These are phyloP conservation scores for Chromis chromis DNA, from an alignment of 2,797 vertebrate species.

Conservation along the genomic window DNA sequence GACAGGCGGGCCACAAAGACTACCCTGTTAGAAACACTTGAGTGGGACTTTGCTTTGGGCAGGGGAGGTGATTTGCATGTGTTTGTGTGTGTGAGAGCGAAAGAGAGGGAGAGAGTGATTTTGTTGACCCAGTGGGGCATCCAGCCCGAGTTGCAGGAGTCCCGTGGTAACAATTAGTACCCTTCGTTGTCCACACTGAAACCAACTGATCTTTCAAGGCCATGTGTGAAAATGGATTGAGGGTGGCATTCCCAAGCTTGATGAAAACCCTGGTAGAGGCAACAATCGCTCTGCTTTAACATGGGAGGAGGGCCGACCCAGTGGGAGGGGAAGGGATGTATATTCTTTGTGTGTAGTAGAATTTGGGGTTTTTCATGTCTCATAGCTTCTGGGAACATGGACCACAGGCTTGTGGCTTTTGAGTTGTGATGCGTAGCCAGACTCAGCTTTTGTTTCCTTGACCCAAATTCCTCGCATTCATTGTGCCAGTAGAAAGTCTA, in stretches of 20 bases:
- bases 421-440: conserved; percentile 52
- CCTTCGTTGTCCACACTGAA: conserved; percentile 41
- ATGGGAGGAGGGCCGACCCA: conserved; percentile 38
- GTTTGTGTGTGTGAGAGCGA: conserved; percentile 27
- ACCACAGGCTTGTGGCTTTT: conserved; percentile 72
- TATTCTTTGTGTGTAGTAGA: conserved; percentile 38
- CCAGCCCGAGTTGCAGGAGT: conserved; percentile 37
- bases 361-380: conserved; percentile 52
- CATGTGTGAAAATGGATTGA: conserved; percentile 54
- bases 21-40: conserved; percentile 59
- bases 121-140: conserved; percentile 43
- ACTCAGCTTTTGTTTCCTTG: conserved; percentile 80
- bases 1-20: conserved; percentile 79
- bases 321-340: conserved; percentile 27
- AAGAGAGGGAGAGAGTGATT: conserved; percentile 42
- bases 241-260: conserved; percentile 25
- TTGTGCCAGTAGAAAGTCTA: conserved; percentile 69
- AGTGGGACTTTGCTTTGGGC: conserved; percentile 66
- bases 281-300: conserved; percentile 29
- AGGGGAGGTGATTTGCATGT: conserved; percentile 64
- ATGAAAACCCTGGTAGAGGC: background rate
- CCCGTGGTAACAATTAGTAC: conserved; percentile 56
- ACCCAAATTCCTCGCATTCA: conserved; percentile 83
- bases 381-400: conserved; percentile 71
- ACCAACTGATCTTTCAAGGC: conserved; percentile 43